phyloP scores from a whole-genome alignment of 2,888 invertebrate species.

The Melanchra persicariae region DNA sequence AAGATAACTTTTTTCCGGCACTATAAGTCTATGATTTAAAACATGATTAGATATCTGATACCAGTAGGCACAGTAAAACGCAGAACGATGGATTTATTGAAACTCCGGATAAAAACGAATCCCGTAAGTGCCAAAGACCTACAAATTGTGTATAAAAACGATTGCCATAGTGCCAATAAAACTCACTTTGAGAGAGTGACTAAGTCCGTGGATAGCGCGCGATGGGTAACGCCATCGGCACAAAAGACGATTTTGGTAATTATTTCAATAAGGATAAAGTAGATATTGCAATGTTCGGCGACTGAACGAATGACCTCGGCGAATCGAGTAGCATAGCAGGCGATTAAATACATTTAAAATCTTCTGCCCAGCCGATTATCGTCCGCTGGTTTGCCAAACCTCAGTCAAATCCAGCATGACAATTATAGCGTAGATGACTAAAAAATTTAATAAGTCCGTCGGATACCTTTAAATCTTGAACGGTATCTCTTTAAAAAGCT shows the following conservation, averaged over 20 bases:
- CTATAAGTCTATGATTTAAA: not conserved
- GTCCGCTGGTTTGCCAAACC: not conserved
- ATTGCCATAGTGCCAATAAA: not conserved
- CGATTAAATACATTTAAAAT: not conserved
- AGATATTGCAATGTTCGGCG: slow-evolving; percentile 3
- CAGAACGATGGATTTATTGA: not conserved
- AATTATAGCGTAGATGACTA: no score
- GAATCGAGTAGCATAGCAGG: not conserved
- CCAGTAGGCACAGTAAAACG: no score
- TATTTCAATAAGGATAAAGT: slow-evolving; percentile 14
- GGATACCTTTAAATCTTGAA: no score
- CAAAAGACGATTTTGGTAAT: slow-evolving; percentile 15
- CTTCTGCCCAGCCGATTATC: not conserved
- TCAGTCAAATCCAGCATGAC: not conserved
- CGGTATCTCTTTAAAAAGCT: no score
- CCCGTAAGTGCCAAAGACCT: not conserved
- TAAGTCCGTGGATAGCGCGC: slow-evolving; percentile 1
- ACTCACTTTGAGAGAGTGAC: slow-evolving; percentile 5
- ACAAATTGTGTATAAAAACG: not conserved
- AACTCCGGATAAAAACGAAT: not conserved
- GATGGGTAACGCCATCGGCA: not conserved
- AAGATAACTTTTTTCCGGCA: not conserved
- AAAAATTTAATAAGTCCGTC: no score
- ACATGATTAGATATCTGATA: not conserved
- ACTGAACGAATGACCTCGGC: slow-evolving; percentile 9